Conservation (phyloP, 2,113 vertebrate species). For the Halichoerus grypus region DNA sequence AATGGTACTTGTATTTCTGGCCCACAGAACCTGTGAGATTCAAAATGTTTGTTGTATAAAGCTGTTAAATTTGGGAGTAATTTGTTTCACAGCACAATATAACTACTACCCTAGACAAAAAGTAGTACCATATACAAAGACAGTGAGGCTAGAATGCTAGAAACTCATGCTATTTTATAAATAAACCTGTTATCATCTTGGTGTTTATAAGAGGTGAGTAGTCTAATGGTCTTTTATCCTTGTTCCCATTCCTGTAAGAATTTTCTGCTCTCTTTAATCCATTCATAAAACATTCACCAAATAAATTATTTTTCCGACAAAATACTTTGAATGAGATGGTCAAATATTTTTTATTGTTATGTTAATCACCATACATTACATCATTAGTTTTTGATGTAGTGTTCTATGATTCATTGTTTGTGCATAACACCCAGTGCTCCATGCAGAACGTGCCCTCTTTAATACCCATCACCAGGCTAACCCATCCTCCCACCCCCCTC, state of each 20-base stretch:
- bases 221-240: background rate
- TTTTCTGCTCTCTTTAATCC: background rate
- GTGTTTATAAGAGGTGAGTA: background rate
- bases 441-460: too few relatives aligned
- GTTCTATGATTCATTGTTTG: too few relatives aligned
- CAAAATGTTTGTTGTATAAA: background rate
- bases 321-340: background rate
- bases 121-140: background rate
- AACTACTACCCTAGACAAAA: background rate
- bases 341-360: background rate
- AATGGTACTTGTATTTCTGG: background rate
- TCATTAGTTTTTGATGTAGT: too few relatives aligned
- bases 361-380: too few relatives aligned
- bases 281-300: background rate
- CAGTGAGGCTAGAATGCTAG: background rate
- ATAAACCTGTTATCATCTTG: background rate
- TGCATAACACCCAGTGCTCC: too few relatives aligned
- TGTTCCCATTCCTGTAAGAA: background rate
- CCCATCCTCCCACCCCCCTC: too few relatives aligned
- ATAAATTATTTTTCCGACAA: conserved; percentile 25
- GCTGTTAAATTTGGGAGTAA: background rate
- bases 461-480: too few relatives aligned
- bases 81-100: background rate
- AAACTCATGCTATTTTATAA: background rate
- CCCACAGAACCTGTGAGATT: background rate